A percentile compares a stretch with the other conserved stretches of the same genome.
These are phyloP conservation scores for Nomada goodeniana DNA, from an alignment of 2,888 invertebrate genomes.

Conservation along the genomic window DNA sequence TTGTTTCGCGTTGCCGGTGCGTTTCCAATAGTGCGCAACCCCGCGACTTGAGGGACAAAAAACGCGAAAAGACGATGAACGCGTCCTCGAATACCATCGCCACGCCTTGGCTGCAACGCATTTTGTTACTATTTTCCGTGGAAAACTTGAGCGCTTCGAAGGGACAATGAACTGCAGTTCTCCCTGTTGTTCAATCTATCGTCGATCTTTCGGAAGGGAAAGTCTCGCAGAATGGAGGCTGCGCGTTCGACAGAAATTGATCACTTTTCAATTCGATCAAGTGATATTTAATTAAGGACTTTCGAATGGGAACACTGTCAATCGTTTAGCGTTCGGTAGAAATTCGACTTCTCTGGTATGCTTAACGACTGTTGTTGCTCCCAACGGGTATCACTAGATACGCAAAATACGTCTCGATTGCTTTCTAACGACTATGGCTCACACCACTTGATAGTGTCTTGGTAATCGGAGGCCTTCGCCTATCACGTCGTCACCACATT, in stretches of 20 bases:
- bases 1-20: constrained; percentile 93
- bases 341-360: background rate
- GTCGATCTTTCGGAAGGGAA: background rate
- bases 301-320: background rate
- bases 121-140: constrained; percentile 69
- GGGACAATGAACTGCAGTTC: background rate
- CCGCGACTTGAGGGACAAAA: constrained; percentile 82
- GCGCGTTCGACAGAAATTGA: background rate
- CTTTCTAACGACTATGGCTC: constrained; percentile 78
- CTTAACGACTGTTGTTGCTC: constrained; percentile 6
- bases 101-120: constrained; percentile 81
- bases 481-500: constrained; percentile 82
- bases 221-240: background rate
- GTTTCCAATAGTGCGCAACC: constrained; percentile 90
- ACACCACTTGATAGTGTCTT: constrained; percentile 83
- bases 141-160: constrained; percentile 32
- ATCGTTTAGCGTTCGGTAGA: background rate
- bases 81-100: constrained; percentile 84
- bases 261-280: constrained; percentile 1
- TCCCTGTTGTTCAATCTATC: constrained; percentile 11
- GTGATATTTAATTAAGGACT: background rate
- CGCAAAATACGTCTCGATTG: constrained; percentile 41
- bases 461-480: constrained; percentile 75
- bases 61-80: constrained; percentile 83
- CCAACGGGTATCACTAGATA: constrained; percentile 48